Base-by-base conservation (phyloP, 37 sponge, comb jelly and placozoan species). In the Diacarnus erythraeanus region DNA sequence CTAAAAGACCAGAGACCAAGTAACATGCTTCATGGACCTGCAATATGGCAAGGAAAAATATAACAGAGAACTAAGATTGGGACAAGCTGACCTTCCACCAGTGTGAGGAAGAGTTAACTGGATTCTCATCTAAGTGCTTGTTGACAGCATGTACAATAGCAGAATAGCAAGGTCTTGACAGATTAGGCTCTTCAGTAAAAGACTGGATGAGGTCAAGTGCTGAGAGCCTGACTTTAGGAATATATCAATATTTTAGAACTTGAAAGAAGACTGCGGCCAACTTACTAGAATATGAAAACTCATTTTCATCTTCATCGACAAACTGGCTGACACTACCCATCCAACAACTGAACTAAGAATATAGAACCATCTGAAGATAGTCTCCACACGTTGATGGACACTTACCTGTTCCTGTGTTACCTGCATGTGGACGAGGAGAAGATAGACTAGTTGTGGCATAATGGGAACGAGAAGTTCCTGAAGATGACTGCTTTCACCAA, bases 241-340 rank as follows among this genome's bases (percentile, higher is more conserved):
- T 3, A 71, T 42, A 40, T 15, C 12, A 47, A 47, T 47, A 47
- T 15, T 47, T 15, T 12, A 47, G 6, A 47, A 47, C 51, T 12
- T 47, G 6, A 47, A 47, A 15, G 6, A 12, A 12, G 51, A 47
- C 6, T 47, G 20, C 64, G 18, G 8, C 26, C 8, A 8, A 47
- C 61, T 59, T 59, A 76, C 77, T 57, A 4, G 86, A 86, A 39
- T 82, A 87, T 2, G 89, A 82, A 25, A 77, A 68, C 23, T 82
- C 82, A 63, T 83, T 77, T 22, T 85, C 93, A 69, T 93, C 93
- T 25, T 84, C 90, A 34, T 85, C 89, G 17, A 93, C 78, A 85
- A 85, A 82, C 61, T 79, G 56, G 30, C 71, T 75, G 2, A 84
- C 74, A 40, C 80, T 78, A 29, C 33, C 67, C 59, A 74, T 64